Base-by-base conservation (phyloP, 2,888 invertebrate species). In the Epinotia nisella region DNA sequence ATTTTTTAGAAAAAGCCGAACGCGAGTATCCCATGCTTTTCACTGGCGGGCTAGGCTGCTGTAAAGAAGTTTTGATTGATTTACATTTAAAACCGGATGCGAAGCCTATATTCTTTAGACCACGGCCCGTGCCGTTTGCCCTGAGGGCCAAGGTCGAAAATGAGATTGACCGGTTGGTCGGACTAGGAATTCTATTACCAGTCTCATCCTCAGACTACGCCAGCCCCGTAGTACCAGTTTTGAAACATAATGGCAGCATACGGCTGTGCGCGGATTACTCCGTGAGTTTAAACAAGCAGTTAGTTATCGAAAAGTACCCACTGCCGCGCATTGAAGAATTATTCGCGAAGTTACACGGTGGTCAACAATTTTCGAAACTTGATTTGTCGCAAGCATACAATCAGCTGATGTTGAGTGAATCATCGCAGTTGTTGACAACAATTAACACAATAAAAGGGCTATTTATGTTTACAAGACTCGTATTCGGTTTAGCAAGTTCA, bases 211-310 rank as follows among this genome's bases (percentile, higher is more conserved):
- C 72, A 0, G 75, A 75, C 19, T 75, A 65, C 45, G 75, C 75
- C 35, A 69, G 69, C n/a, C 74, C 74, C 5, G 64, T 75, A 4
- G 71, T 74, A 3, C 74, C 70, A 1, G 70, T 71, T 5, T 19
- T 75, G 10, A 71, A 68, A 29, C n/a, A 35, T 1, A n/a, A 68
- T 49, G 69, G 21, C 21, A 24, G 21, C 21, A 24, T 24, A 24
- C 21, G 21, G 21, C 21, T 24, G 21, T 24, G 21, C 21, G 21
- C 21, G 21, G 21, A 24, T 2, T 24, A 24, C 21, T 24, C 21
- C 21, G 21, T 24, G 1, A 24, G 21, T 2, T 2, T 24, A 24
- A 24, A 24, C 21, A 24, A 24, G 21, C 21, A 24, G 21, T 24
- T 24, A 24, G 21, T 24, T 24, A 24, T 24, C 21, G 21, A 24